Conservation (phyloP, 2,113 vertebrate species). For the Indicator maculatus region DNA sequence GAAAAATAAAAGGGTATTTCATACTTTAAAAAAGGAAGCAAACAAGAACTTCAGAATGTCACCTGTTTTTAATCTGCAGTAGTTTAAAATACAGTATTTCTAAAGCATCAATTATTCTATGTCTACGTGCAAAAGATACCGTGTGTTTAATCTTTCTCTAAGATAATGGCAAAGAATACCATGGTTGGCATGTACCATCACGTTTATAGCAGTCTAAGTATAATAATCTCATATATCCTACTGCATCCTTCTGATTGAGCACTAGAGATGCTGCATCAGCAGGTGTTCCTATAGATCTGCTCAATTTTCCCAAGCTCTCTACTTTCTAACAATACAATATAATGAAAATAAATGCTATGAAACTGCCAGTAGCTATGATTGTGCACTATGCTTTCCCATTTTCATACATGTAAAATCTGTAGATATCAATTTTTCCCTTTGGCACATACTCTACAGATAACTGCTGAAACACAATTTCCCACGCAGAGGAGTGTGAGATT, state of each 20-base stretch:
- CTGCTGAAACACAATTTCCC: not conserved
- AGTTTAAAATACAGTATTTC: not conserved
- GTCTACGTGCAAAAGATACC: not conserved
- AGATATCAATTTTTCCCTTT: not conserved
- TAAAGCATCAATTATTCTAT: not conserved
- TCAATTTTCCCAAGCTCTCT: not conserved
- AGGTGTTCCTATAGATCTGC: not conserved
- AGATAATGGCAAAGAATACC: not conserved
- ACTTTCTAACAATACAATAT: not conserved
- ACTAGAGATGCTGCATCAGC: not conserved
- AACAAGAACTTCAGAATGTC: not conserved
- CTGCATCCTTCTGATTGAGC: not conserved
- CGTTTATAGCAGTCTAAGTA: not conserved
- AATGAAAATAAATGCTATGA: not conserved
- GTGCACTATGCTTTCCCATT: not conserved
- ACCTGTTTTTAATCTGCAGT: not conserved
- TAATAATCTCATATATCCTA: not conserved
- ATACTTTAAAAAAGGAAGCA: not conserved
- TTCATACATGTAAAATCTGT: not conserved
- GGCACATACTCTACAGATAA: not conserved
- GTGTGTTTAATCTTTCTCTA: not conserved
- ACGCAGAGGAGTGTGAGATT: not conserved
- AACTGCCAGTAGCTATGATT: not conserved
- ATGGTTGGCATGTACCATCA: not conserved
- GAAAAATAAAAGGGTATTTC: not conserved